Evolutionary conservation across 2,113 vertebrate species (phyloP), one percentile per base, ranked within the genome.

Genomic region (Pantherophis guttatus): DNA sequence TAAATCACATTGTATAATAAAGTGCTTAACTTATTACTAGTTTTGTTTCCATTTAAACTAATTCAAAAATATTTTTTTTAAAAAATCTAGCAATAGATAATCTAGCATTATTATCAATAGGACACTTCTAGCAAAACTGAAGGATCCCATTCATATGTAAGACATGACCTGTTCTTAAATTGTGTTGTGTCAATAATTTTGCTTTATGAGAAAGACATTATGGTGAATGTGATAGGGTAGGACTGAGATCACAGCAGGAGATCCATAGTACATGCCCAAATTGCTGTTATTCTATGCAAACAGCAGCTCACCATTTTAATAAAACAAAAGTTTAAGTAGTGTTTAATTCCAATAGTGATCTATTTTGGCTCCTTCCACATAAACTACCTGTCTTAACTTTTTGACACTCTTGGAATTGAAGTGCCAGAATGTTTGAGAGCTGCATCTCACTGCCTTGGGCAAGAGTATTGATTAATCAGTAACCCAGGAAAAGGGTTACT

Each of bases 401-500:
- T 65, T 92, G 91, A 26, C 93, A 93, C 93, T 86, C 93, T 24
- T 62, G 86, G 91, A 89, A 91, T 86, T 86, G 94, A 92, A 95
- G 15, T 33, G 29, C 62, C 0, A 91, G 85, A 93, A 89, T 11
- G 70, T 88, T 95, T 94, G 93, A 93, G 90, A 91, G 91, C 5
- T 1, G 87, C 95, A 91, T 44, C 93, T 85, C 23, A 0, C 92
- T 87, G 91, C 62, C 54, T 91, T 94, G 19, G 0, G 54, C 2
- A 2, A 4, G 1, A 0, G 50, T 93, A 97, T 97, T 33, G 93
- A 96, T 96, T 87, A 0, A 0, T 90, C 93, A 33, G 95, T 91
- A 96, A 87, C 94, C 26, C 1, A 94, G 97, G 91, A 94, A 91
- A 94, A 94, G 54, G 58, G 75, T 10, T 62, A 62, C 94, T 95